A percentile compares a stretch with the other conserved stretches of the same genome.
These are phyloP conservation scores for Equus quagga DNA, from an alignment of 2,113 vertebrate genomes.

Conservation along the genomic window DNA sequence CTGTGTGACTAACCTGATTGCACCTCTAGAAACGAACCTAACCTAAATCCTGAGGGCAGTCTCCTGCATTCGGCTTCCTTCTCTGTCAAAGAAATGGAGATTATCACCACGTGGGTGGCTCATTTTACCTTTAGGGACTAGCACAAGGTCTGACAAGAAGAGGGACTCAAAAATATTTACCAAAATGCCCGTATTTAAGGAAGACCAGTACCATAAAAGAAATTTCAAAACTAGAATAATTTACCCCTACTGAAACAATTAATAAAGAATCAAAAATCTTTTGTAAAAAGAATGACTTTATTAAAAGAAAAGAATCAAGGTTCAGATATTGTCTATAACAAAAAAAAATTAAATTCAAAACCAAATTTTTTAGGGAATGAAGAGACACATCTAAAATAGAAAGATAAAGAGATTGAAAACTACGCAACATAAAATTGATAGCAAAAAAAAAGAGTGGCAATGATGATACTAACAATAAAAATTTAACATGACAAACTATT, in stretches of 20 bases:
- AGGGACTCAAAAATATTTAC: background rate
- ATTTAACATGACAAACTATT: background rate
- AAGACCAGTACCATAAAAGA: background rate
- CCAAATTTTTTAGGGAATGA: background rate
- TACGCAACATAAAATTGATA: background rate
- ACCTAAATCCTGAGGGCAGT: no score
- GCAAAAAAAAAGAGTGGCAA: background rate
- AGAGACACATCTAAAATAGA: background rate
- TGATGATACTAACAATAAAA: background rate
- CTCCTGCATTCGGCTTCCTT: background rate
- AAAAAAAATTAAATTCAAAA: background rate
- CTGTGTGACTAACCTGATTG: rapidly evolving
- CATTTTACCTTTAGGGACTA: background rate
- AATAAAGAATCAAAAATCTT: background rate
- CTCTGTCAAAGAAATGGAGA: background rate
- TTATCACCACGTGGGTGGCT: background rate
- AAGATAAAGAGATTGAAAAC: background rate
- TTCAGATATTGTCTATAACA: background rate
- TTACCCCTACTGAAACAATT: background rate
- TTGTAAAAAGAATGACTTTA: background rate
- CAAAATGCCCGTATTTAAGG: background rate
- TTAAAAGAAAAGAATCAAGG: background rate
- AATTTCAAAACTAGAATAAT: background rate
- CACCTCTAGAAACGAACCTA: background rate
- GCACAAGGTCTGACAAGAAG: background rate